Percentiles rank a stretch among this genome's conserved stretches.
Evolutionary conservation across 2,113 vertebrate species (phyloP).

Genomic region (Melanostigma gelatinosum): DNA sequence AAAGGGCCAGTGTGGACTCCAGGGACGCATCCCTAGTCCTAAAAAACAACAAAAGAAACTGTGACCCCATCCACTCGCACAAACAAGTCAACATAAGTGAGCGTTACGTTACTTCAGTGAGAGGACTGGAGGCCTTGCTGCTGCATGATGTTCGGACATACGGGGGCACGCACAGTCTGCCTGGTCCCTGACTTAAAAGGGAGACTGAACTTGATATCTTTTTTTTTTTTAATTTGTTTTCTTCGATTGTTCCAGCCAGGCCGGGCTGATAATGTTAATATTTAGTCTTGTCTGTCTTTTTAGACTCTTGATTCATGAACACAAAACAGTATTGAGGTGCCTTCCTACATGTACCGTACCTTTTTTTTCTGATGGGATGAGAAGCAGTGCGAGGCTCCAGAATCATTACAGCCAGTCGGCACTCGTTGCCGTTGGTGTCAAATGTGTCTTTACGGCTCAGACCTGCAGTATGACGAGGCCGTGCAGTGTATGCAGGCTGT

Average conservation of each 20-base stretch:
- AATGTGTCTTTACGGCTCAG: neutral
- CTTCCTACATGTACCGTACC: conserved; percentile 73
- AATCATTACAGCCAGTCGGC: conserved; percentile 8
- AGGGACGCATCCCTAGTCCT: conserved; percentile 28
- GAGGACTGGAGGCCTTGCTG: conserved; percentile 28
- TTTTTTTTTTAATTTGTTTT: neutral
- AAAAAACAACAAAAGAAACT: conserved; percentile 1
- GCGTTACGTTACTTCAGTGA: neutral
- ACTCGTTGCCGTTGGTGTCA: conserved; percentile 35
- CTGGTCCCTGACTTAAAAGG: conserved; percentile 8
- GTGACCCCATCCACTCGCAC: neutral
- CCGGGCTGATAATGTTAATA: neutral
- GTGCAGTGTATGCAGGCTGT: conserved; percentile 2
- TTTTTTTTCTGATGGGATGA: conserved; percentile 35
- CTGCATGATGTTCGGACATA: conserved; percentile 25
- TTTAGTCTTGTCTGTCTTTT: conserved; percentile 39
- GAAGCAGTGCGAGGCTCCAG: neutral
- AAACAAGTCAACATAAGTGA: conserved; percentile 5
- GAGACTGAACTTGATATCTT: conserved; percentile 11
- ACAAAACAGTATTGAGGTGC: conserved; percentile 67
- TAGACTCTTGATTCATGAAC: conserved; percentile 21
- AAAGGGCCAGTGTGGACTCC: conserved; percentile 19
- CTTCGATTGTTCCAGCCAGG: neutral
- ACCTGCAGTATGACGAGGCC: neutral
- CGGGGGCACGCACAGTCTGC: neutral